phyloP scores from a whole-genome alignment of 2,113 vertebrate species.

The Catharus minimus region DNA sequence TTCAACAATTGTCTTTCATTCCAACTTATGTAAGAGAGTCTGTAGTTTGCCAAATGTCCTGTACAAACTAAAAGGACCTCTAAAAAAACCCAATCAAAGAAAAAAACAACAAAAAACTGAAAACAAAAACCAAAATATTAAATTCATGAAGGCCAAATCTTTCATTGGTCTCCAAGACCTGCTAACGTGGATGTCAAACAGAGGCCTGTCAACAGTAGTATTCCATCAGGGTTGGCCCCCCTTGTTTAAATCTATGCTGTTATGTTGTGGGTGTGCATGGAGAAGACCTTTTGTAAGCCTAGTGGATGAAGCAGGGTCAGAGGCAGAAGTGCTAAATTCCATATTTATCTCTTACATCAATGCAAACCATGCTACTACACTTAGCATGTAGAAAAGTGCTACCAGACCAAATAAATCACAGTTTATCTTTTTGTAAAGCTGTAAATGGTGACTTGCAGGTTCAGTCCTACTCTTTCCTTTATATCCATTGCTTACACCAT shows the following conservation, averaged over 20 bases:
- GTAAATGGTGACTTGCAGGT: neutral
- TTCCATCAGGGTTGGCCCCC: accelerated
- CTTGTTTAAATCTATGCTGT: neutral
- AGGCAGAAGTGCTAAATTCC: neutral
- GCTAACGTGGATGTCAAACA: neutral
- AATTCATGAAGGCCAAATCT: neutral
- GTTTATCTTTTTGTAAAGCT: neutral
- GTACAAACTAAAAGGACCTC: neutral
- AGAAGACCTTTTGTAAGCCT: neutral
- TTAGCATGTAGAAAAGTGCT: neutral
- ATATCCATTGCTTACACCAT: accelerated
- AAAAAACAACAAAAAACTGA: too few species aligned
- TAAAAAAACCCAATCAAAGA: neutral
- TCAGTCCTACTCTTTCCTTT: neutral
- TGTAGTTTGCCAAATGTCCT: neutral
- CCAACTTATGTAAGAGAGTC: neutral
- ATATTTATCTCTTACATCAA: neutral
- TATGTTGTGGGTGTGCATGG: accelerated
- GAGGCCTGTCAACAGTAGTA: neutral
- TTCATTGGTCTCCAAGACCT: neutral
- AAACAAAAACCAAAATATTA: neutral
- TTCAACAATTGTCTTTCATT: neutral
- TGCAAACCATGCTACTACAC: neutral
- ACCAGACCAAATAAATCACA: neutral
- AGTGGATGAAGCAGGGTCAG: neutral